Conservation (phyloP, 2,888 invertebrate genomes). For the Brachynemurus nebulosus region DNA sequence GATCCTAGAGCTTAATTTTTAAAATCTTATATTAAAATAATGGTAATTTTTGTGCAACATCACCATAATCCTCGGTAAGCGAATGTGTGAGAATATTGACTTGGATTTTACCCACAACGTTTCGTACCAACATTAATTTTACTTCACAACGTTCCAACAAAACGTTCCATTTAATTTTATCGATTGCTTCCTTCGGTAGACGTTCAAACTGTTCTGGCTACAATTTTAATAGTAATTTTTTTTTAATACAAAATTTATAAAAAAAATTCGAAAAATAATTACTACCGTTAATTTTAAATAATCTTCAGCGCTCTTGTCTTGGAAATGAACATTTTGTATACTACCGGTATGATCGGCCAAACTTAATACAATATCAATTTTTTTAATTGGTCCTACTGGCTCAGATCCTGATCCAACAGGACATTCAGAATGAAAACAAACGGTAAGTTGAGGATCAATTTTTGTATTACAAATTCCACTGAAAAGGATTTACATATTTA, state of each 20-base stretch:
- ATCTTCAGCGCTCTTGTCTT: slow-evolving; percentile 42
- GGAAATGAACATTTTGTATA: slow-evolving; percentile 40
- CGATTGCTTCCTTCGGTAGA: slow-evolving; percentile 37
- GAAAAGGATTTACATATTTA: slow-evolving; percentile 8
- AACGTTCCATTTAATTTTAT: slow-evolving; percentile 45
- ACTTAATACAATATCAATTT: slow-evolving; percentile 45
- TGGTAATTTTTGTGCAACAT: slow-evolving; percentile 28
- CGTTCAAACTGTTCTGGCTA: slow-evolving; percentile 39
- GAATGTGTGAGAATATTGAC: slow-evolving; percentile 25
- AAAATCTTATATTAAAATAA: slow-evolving; percentile 23
- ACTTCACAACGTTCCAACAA: slow-evolving; percentile 49
- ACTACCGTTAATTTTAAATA: slow-evolving; percentile 42
- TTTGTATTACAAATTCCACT: slow-evolving; percentile 20
- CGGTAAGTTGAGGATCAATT: slow-evolving; percentile 18
- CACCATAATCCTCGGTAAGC: slow-evolving; percentile 23
- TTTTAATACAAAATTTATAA: not conserved
- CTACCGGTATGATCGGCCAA: slow-evolving; percentile 59
- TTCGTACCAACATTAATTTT: slow-evolving; percentile 31
- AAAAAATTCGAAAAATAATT: not conserved
- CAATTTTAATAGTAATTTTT: slow-evolving; percentile 13
- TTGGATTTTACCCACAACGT: not conserved
- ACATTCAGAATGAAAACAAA: slow-evolving; percentile 30
- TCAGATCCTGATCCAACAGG: slow-evolving; percentile 24
- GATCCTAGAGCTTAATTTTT: too few species aligned
- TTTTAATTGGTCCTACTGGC: slow-evolving; percentile 26